These are phyloP conservation scores for Hyposoter didymator DNA, from an alignment of 2,888 invertebrate species.

Conservation along the genomic window DNA sequence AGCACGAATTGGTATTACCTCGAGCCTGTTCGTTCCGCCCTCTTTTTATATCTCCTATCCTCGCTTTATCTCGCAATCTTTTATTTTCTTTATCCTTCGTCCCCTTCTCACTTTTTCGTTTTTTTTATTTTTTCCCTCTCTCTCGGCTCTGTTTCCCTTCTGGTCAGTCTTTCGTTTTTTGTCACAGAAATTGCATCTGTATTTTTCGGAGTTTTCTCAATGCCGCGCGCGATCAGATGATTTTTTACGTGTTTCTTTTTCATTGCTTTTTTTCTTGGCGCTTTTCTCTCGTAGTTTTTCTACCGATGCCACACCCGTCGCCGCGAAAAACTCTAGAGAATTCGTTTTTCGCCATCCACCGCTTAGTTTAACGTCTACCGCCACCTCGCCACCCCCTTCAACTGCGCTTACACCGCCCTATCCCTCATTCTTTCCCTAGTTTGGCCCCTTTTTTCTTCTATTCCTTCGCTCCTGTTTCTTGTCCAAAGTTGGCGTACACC, in stretches of 20 bases:
- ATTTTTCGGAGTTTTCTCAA: slow-evolving; percentile 5
- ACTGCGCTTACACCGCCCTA: background rate
- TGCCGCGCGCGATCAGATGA: slow-evolving; percentile 30
- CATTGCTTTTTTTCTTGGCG: background rate
- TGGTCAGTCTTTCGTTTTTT: background rate
- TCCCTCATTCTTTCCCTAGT: slow-evolving; percentile 26
- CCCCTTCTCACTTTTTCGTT: background rate
- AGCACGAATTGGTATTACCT: slow-evolving; percentile 56
- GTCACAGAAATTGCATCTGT: background rate
- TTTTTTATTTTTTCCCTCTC: slow-evolving; percentile 6
- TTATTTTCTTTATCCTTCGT: slow-evolving; percentile 34
- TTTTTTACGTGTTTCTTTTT: background rate
- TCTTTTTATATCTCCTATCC: slow-evolving; percentile 26
- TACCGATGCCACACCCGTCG: slow-evolving; percentile 51
- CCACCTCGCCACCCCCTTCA: slow-evolving; percentile 3
- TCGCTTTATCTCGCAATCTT: slow-evolving; percentile 2
- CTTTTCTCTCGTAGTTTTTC: slow-evolving; percentile 3
- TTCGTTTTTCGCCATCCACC: slow-evolving; percentile 57
- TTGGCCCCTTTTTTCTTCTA: slow-evolving; percentile 46
- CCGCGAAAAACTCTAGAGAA: slow-evolving; percentile 59
- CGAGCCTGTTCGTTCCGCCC: slow-evolving; percentile 18
- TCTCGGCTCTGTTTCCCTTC: background rate
- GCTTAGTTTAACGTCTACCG: slow-evolving; percentile 32
- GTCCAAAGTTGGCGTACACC: background rate
- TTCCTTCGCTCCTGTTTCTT: slow-evolving; percentile 62